Conservation (phyloP, 2,113 vertebrate genomes). For the Lipotes vexillifer region DNA sequence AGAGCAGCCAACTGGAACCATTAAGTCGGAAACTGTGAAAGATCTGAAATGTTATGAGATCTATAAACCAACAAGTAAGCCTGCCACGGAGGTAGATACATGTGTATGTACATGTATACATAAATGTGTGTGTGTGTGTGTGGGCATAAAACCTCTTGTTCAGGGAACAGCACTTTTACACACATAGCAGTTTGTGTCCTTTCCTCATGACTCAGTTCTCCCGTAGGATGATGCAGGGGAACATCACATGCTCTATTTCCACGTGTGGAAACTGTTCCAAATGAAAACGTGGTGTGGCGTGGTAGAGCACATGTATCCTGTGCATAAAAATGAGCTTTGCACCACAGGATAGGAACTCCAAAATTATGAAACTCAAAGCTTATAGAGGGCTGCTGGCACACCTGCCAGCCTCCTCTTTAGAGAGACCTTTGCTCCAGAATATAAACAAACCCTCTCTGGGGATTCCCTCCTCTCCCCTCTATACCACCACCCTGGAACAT, state of each 20-base stretch:
- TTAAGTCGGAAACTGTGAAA: too few species aligned
- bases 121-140: accelerated
- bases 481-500: neutral
- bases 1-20: neutral
- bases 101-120: too few species aligned
- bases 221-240: neutral
- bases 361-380: neutral
- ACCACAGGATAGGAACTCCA: neutral
- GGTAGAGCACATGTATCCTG: too few species aligned
- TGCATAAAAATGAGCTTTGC: neutral
- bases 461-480: neutral
- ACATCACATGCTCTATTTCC: neutral
- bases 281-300: neutral
- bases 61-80: neutral
- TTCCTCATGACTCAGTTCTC: neutral
- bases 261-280: neutral
- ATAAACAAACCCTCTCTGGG: neutral
- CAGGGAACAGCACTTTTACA: neutral
- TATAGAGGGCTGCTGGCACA: neutral
- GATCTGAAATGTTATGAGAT: neutral
- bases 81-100: neutral
- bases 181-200: neutral
- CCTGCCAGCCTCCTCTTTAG: neutral
- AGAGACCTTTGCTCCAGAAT: neutral
- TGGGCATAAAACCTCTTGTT: neutral